phyloP scores from a whole-genome alignment of 2,113 vertebrate species.

The Mormoops blainvillei region DNA sequence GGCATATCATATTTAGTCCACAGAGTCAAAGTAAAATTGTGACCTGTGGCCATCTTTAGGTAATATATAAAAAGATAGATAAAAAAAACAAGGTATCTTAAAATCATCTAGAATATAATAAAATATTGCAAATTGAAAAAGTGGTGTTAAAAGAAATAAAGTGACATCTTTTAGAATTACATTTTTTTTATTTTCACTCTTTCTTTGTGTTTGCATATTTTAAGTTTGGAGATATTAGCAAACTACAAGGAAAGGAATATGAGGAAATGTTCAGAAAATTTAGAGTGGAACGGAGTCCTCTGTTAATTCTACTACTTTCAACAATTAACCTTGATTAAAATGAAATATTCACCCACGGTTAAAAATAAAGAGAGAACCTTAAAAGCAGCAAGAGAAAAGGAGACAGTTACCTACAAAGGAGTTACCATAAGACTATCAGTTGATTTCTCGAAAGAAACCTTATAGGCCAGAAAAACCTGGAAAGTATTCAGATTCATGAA shows the following conservation, averaged over 20 bases:
- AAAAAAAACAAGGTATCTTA: background rate
- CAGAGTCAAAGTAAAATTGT: background rate
- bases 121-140: background rate
- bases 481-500: too few relatives aligned
- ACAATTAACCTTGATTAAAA: conserved; percentile 27
- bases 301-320: background rate
- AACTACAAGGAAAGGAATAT: background rate
- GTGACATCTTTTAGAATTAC: background rate
- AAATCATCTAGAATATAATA: background rate
- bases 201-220: background rate
- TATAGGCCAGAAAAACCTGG: too few relatives aligned
- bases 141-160: background rate
- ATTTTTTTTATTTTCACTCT: background rate
- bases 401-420: too few relatives aligned
- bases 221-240: background rate
- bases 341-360: too few relatives aligned
- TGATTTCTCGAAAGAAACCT: too few relatives aligned
- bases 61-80: background rate
- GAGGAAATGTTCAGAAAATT: background rate
- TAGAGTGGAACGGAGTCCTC: background rate
- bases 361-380: too few relatives aligned
- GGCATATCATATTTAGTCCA: background rate
- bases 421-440: too few relatives aligned
- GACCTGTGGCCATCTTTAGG: background rate
- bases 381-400: too few relatives aligned